A percentile compares a stretch with the other conserved stretches of the same genome.
phyloP scores from a whole-genome alignment of 2,888 invertebrate species.

The Phorcus lineatus region DNA sequence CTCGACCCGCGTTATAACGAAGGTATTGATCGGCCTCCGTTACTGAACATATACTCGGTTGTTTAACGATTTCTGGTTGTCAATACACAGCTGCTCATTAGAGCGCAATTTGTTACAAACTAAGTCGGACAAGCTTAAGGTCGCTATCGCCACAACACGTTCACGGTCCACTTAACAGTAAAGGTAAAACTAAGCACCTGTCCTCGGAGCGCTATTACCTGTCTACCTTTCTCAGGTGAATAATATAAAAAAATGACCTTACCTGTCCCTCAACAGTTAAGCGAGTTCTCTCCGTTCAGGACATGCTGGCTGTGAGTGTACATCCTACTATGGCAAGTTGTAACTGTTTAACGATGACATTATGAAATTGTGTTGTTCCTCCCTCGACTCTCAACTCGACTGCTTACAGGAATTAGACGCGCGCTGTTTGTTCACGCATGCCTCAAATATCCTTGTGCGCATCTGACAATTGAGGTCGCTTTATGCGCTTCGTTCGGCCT shows the following conservation, averaged over 20 bases:
- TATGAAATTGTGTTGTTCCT: background rate
- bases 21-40: too few species aligned
- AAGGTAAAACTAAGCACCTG: background rate
- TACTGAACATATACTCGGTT: too few species aligned
- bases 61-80: too few species aligned
- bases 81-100: too few species aligned
- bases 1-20: too few species aligned
- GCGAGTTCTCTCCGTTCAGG: background rate
- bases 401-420: slow-evolving; percentile 13
- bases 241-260: background rate
- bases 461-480: slow-evolving; percentile 8
- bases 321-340: background rate
- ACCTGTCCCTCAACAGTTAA: background rate
- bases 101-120: too few species aligned
- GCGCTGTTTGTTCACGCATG: slow-evolving; percentile 1
- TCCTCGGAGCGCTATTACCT: background rate
- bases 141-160: background rate
- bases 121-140: too few species aligned
- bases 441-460: slow-evolving; percentile 10
- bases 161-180: background rate
- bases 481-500: background rate
- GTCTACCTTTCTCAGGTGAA: background rate
- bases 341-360: background rate
- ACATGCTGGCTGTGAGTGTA: too few species aligned
- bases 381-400: background rate